Conservation (phyloP, 2,888 invertebrate species). For the Cheilosia vulpina region DNA sequence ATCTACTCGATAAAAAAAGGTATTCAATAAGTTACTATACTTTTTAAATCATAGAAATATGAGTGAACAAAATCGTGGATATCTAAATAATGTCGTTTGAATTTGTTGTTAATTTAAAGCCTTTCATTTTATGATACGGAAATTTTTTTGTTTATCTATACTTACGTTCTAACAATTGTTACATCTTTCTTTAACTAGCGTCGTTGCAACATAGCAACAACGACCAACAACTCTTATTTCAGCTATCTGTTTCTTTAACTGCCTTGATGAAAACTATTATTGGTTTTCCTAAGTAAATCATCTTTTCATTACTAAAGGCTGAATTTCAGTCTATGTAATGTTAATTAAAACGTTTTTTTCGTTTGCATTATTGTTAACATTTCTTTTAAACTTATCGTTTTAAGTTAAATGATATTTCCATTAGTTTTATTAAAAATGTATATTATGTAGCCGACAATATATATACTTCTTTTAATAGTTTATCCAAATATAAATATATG, state of each 20-base stretch:
- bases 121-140: constrained; percentile 16
- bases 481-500: constrained; percentile 11
- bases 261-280: constrained; percentile 19
- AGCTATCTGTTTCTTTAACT: background rate
- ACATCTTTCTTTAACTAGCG: constrained; percentile 7
- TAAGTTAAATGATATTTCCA: background rate
- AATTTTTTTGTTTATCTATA: constrained; percentile 17
- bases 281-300: constrained; percentile 30
- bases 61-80: constrained; percentile 14
- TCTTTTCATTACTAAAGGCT: constrained; percentile 65
- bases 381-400: constrained; percentile 16
- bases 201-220: constrained; percentile 47
- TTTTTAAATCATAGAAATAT: constrained; percentile 10
- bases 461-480: constrained; percentile 1
- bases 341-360: constrained; percentile 42
- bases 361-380: constrained; percentile 59
- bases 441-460: constrained; percentile 16
- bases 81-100: background rate
- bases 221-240: constrained; percentile 43
- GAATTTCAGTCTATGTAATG: constrained; percentile 73
- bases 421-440: constrained; percentile 22
- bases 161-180: constrained; percentile 21
- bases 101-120: constrained; percentile 41
- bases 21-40: background rate
- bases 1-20: too few relatives aligned